Percentiles rank a stretch among this genome's conserved stretches.
Conservation (phyloP, 23 tunicate genomes). For the Clavelina lepadiformis region DNA sequence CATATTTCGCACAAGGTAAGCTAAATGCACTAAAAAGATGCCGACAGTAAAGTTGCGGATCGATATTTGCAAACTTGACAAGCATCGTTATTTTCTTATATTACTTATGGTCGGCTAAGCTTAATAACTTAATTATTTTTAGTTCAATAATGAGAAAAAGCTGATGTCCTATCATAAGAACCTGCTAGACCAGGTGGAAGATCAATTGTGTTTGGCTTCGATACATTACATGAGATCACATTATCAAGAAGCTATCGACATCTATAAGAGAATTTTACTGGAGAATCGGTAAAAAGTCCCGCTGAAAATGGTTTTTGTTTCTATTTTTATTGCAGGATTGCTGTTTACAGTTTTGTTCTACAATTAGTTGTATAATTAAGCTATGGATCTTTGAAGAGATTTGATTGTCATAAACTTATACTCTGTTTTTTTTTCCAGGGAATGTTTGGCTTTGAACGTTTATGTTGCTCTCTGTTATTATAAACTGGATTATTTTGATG, state of each 20-base stretch:
- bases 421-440: conserved; percentile 42
- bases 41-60: too few species aligned
- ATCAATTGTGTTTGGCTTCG: conserved; percentile 93
- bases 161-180: conserved; percentile 73
- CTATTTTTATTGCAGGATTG: too few species aligned
- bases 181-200: conserved; percentile 93
- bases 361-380: too few species aligned
- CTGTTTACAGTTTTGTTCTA: too few species aligned
- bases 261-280: conserved; percentile 82
- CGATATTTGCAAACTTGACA: too few species aligned
- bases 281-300: conserved; percentile 94
- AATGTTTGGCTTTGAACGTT: conserved; percentile 89
- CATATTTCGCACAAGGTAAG: conserved; percentile 94
- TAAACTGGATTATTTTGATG: conserved; percentile 98
- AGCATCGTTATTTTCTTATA: neutral
- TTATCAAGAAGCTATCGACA: conserved; percentile 97
- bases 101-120: neutral
- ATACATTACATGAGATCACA: conserved; percentile 99
- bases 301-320: too few species aligned
- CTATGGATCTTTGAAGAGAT: too few species aligned
- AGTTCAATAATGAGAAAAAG: conserved; percentile 88
- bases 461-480: conserved; percentile 97
- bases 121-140: conserved; percentile 15
- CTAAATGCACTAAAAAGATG: too few species aligned
- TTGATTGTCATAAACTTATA: too few species aligned